Evolutionary conservation across 2,113 vertebrate genomes (phyloP).

Genomic region (Grus americana): DNA sequence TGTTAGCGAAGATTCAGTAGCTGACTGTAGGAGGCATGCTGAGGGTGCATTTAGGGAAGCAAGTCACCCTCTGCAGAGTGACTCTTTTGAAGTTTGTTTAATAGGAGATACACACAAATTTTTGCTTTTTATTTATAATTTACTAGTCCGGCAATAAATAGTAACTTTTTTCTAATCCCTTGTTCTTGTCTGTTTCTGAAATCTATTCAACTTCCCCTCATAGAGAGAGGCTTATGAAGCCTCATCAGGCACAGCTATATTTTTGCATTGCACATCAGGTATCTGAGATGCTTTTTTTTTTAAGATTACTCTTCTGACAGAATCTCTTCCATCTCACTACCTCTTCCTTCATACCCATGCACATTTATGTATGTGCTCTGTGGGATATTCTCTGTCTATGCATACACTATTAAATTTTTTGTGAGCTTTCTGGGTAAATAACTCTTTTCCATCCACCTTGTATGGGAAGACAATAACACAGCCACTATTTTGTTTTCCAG

Average conservation of each 20-base stretch:
- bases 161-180: background rate
- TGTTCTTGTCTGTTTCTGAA: background rate
- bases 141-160: background rate
- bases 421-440: background rate
- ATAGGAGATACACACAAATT: background rate
- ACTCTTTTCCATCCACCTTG: background rate
- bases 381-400: background rate
- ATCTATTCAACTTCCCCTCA: background rate
- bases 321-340: background rate
- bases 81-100: background rate
- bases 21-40: background rate
- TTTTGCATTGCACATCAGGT: background rate
- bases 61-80: background rate
- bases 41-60: background rate
- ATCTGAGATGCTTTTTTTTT: background rate
- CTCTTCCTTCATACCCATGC: background rate
- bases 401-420: background rate
- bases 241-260: background rate
- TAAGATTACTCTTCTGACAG: background rate
- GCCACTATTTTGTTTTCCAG: background rate
- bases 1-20: background rate
- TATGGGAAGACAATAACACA: background rate
- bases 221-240: background rate
- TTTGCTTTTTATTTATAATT: background rate
- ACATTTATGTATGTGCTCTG: background rate